Evolutionary conservation across 2,888 invertebrate genomes (phyloP).

Genomic region (Catocala sponsa): DNA sequence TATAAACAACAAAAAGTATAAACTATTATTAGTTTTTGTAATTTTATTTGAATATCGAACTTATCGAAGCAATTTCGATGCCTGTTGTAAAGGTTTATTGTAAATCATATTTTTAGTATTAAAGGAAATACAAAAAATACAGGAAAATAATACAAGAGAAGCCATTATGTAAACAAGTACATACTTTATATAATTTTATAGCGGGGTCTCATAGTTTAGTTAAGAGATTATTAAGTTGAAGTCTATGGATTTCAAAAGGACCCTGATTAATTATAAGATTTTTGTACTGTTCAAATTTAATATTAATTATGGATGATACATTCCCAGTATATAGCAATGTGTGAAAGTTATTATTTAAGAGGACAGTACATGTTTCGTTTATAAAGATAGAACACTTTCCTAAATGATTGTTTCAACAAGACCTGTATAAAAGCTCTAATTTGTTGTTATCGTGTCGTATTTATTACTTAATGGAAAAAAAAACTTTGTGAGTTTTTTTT

Average conservation of each 20-base stretch:
- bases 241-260: slow-evolving; percentile 27
- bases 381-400: slow-evolving; percentile 38
- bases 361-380: slow-evolving; percentile 21
- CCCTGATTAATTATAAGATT: slow-evolving; percentile 42
- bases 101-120: slow-evolving; percentile 23
- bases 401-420: slow-evolving; percentile 51
- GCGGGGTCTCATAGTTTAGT: slow-evolving; percentile 44
- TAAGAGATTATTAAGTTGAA: slow-evolving; percentile 29
- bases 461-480: slow-evolving; percentile 74
- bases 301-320: slow-evolving; percentile 39
- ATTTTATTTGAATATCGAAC: no score
- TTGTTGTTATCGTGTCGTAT: slow-evolving; percentile 77
- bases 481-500: slow-evolving; percentile 77
- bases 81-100: slow-evolving; percentile 34
- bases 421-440: slow-evolving; percentile 68
- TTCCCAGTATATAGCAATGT: slow-evolving; percentile 38
- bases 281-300: slow-evolving; percentile 40
- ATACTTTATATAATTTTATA: slow-evolving; percentile 31
- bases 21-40: background rate
- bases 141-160: slow-evolving; percentile 13
- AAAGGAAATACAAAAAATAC: slow-evolving; percentile 2
- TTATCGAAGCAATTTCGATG: slow-evolving; percentile 32
- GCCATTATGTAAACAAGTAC: slow-evolving; percentile 42
- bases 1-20: background rate
- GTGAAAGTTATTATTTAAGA: slow-evolving; percentile 35